Base-by-base conservation (phyloP, 2,888 invertebrate species). In the Scrobipalpa atriplicella region DNA sequence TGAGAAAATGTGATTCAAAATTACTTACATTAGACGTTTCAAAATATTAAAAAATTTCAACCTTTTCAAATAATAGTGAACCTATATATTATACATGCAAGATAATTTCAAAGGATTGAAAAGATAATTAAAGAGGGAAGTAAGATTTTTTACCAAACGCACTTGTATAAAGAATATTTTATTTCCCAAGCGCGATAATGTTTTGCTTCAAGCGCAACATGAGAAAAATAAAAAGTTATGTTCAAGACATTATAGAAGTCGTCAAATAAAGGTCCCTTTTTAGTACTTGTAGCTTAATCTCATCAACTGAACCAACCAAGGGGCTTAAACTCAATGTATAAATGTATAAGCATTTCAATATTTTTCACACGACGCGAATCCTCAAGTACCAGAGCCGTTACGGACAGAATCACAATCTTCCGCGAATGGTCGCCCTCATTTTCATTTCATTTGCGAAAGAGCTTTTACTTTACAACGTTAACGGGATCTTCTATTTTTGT, bases 301-400 rank as follows among this genome's bases (percentile, higher is more conserved):
- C 39, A 16, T n/a, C 9, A 58, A 75, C 78, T 72, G 67, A 39
- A 64, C 68, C 69, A 66, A 66, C 70, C 71, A 73, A n/a, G 74
- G 77, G 77, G 75, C 81, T 70, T 69, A 41, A 51, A 39, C 38
- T 19, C 62, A 52, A 38, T 41, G 62, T 54, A 54, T 52, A 56
- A 36, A 58, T 38, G 58, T 58, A 58, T 58, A 58, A 56, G 62
- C 29, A 80, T 85, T 85, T 84, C 81, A 84, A 86, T 86, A 86
- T 84, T 83, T 84, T 84, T 80, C 81, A 81, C 82, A 79, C 79
- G 80, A 78, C 80, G 77, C 77, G 78, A 79, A 83, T 81, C 79
- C 79, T 72, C 78, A 79, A 82, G 78, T 77, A 56, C 29, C 36
- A 76, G 77, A 71, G 70, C 78, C 73, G 71, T 78, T 72, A 61